Base-by-base conservation (phyloP, 2,888 invertebrate species). In the Balanococcus diminutus region DNA sequence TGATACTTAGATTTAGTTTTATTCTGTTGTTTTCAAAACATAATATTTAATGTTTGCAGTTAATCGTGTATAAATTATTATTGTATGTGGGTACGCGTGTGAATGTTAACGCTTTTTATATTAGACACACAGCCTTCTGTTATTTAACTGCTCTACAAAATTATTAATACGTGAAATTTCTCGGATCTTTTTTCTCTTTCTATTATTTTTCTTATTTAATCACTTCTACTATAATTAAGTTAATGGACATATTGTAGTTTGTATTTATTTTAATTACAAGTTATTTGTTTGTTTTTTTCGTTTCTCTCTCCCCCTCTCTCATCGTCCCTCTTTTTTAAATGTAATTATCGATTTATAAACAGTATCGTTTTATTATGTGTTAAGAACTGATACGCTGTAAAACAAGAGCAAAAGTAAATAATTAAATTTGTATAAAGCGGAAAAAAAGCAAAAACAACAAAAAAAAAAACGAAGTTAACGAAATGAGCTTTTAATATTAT, bases 71-170 rank as follows among this genome's bases (percentile, higher is more conserved):
- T 46, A 85, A 75, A 51, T 75, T 42, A 85, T 36, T 31, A 67
- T 75, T 85, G 42, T 72, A 75, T 85, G 85, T 79, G 46, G 85
- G 28, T 85, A 79, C 46, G 85, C 85, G 85, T 85, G 85, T 85
- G 85, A 85, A 85, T 85, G 85, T 85, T 85, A 79, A 85, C 75
- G 85, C 85, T 85, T 75, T 79, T 85, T 67, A 84, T 67, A 61
- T 72, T 84, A 84, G 72, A 84, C 75, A 82, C 3, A 32, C 31
- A 39, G 36, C 84, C 84, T 83, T 61, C 51, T 83, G 46, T 83
- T 83, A 28, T 82, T 82, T 46, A 51, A 83, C 46, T 61, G 61
- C 25, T 61, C 36, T 19, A 84, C n/a, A 84, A 31, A 67, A 32
- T 31, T n/a, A 31, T 32, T 84, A 84, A 67, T 84, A 39, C 28